phyloP scores from a whole-genome alignment of 2,888 invertebrate genomes.

The Notodonta ziczac region DNA sequence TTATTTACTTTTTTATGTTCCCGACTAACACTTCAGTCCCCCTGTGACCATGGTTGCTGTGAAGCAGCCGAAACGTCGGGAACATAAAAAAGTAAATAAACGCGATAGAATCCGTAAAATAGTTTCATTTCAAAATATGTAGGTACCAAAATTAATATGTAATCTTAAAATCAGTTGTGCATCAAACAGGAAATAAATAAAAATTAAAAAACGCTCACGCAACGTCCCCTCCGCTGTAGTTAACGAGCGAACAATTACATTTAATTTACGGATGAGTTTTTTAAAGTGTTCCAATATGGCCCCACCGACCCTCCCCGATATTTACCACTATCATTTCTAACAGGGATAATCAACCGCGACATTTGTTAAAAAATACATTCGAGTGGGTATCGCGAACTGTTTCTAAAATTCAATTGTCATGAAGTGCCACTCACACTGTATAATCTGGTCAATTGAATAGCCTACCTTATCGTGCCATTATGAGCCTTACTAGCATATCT shows the following conservation, averaged over 20 bases:
- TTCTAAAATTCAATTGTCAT: slow-evolving; percentile 75
- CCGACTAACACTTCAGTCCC: too few relatives aligned
- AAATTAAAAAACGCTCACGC: slow-evolving; percentile 24
- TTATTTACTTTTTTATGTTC: too few relatives aligned
- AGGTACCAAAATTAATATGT: slow-evolving; percentile 10
- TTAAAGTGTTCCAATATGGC: slow-evolving; percentile 79
- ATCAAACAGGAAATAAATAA: slow-evolving; percentile 28
- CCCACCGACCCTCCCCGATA: slow-evolving; percentile 47
- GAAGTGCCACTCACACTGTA: slow-evolving; percentile 68
- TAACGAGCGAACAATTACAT: slow-evolving; percentile 84
- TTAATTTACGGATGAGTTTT: slow-evolving; percentile 82
- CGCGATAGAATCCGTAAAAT: too few relatives aligned
- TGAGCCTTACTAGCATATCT: slow-evolving; percentile 8
- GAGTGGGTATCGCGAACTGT: slow-evolving; percentile 73
- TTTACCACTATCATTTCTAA: slow-evolving; percentile 59
- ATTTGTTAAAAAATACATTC: slow-evolving; percentile 81
- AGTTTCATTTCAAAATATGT: too few relatives aligned
- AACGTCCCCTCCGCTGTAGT: slow-evolving; percentile 55
- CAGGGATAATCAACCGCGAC: slow-evolving; percentile 70
- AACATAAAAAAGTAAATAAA: too few relatives aligned
- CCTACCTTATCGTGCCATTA: slow-evolving; percentile 13
- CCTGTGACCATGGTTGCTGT: too few relatives aligned
- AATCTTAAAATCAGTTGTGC: slow-evolving; percentile 21
- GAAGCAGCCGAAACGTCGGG: too few relatives aligned
- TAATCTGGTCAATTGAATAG: slow-evolving; percentile 30